Conservation (phyloP, 2,797 vertebrate genomes). For the Lepidocolaptes lacrymiger region DNA sequence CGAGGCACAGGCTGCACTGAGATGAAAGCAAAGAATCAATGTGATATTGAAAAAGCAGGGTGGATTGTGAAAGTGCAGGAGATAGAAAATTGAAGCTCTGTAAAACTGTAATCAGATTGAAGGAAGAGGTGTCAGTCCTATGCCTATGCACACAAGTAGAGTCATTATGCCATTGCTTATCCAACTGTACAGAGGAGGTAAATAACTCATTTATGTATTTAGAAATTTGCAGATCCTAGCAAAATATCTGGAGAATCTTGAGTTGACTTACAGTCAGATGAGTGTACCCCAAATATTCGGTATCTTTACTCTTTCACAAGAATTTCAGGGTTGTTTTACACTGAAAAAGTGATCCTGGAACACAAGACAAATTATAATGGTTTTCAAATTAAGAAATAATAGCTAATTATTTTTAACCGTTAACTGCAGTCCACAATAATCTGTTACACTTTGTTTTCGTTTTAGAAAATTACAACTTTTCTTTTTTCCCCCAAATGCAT, state of each 20-base stretch:
- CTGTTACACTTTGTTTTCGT: neutral
- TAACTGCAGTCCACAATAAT: neutral
- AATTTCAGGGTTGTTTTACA: neutral
- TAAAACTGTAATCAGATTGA: rapidly evolving
- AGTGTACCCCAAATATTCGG: neutral
- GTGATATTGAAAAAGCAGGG: neutral
- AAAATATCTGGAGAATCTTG: neutral
- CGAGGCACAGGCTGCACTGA: neutral
- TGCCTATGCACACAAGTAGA: neutral
- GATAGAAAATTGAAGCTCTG: rapidly evolving
- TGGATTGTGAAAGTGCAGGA: neutral
- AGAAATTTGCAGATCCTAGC: neutral
- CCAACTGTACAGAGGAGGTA: neutral
- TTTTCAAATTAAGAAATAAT: neutral
- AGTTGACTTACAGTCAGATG: neutral
- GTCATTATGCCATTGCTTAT: neutral
- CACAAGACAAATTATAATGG: neutral
- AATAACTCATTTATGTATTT: neutral
- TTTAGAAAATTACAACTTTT: neutral
- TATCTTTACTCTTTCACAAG: rapidly evolving
- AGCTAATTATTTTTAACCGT: neutral
- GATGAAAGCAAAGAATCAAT: neutral
- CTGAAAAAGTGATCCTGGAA: neutral
- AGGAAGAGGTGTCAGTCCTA: neutral
- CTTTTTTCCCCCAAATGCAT: neutral